A percentile compares a stretch with the other conserved stretches of the same genome.
Evolutionary conservation across 2,113 vertebrate species (phyloP).

Genomic region (Toxotes jaculatrix): DNA sequence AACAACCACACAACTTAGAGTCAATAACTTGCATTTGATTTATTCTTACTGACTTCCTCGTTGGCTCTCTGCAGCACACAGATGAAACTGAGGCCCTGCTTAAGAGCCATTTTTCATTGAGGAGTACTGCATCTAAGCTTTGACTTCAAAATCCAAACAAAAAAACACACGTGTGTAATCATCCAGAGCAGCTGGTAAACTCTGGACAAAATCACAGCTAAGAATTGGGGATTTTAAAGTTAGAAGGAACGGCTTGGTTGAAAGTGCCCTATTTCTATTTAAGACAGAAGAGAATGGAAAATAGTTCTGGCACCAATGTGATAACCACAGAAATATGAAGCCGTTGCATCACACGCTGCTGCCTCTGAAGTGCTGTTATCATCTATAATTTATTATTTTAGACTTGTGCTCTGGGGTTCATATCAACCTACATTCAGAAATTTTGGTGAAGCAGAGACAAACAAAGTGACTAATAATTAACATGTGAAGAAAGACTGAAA

Average conservation of each 20-base stretch:
- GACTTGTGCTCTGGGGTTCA: background rate
- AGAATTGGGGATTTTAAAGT: background rate
- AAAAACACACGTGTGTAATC: background rate
- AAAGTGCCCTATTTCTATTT: background rate
- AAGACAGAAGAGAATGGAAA: background rate
- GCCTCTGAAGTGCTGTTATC: background rate
- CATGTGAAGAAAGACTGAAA: slow-evolving; percentile 1
- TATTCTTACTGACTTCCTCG: background rate
- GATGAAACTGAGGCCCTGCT: background rate
- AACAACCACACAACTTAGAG: background rate
- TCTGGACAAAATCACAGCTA: background rate
- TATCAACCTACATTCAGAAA: background rate
- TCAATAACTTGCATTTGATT: background rate
- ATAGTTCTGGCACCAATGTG: background rate
- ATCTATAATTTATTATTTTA: background rate
- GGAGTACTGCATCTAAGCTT: background rate
- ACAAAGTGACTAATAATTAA: background rate
- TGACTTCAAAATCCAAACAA: slow-evolving; percentile 10
- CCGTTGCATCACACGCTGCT: background rate
- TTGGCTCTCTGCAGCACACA: background rate
- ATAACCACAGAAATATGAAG: slow-evolving; percentile 7
- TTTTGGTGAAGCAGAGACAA: background rate
- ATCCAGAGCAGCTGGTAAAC: background rate
- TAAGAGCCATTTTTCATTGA: background rate
- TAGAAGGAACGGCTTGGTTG: background rate